phyloP scores from a whole-genome alignment of 2,888 invertebrate genomes.

The Chesias legatella region DNA sequence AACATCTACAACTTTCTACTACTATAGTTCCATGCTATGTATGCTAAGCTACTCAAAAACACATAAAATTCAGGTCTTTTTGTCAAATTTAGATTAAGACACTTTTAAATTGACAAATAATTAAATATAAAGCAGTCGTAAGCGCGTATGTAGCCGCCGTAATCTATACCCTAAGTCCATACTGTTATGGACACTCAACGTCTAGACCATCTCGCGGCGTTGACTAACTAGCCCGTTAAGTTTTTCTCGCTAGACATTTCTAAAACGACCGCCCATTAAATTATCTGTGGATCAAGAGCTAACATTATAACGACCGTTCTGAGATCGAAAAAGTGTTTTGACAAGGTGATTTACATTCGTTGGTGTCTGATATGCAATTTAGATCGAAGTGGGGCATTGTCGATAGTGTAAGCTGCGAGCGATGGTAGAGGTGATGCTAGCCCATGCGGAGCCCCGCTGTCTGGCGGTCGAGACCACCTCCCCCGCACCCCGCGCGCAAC shows the following conservation, averaged over 20 bases:
- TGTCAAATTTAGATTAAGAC: no score
- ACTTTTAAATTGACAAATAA: no score
- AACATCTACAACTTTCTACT: no score
- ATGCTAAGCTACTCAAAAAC: no score
- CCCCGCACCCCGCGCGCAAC: slow-evolving; percentile 37
- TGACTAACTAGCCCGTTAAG: slow-evolving; percentile 12
- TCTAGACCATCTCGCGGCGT: slow-evolving; percentile 8
- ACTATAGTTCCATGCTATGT: no score
- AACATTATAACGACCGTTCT: slow-evolving; percentile 22
- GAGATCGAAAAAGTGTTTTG: slow-evolving; percentile 28
- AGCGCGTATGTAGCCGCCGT: no score
- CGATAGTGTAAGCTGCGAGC: slow-evolving; percentile 63
- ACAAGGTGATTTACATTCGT: slow-evolving; percentile 34
- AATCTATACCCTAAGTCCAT: background rate
- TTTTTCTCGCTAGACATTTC: slow-evolving; percentile 14
- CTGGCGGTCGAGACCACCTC: slow-evolving; percentile 63
- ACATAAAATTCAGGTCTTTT: no score
- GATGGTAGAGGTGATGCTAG: slow-evolving; percentile 75
- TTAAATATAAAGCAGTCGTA: no score
- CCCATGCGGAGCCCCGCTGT: slow-evolving; percentile 81
- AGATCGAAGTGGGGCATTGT: slow-evolving; percentile 71
- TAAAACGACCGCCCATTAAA: slow-evolving; percentile 15
- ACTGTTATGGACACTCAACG: slow-evolving; percentile 4
- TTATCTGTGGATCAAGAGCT: slow-evolving; percentile 16
- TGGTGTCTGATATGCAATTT: slow-evolving; percentile 55